A percentile compares a stretch with the other conserved stretches of the same genome.
Evolutionary conservation across 2,888 invertebrate genomes (phyloP).

Genomic region (Ophraella communa): DNA sequence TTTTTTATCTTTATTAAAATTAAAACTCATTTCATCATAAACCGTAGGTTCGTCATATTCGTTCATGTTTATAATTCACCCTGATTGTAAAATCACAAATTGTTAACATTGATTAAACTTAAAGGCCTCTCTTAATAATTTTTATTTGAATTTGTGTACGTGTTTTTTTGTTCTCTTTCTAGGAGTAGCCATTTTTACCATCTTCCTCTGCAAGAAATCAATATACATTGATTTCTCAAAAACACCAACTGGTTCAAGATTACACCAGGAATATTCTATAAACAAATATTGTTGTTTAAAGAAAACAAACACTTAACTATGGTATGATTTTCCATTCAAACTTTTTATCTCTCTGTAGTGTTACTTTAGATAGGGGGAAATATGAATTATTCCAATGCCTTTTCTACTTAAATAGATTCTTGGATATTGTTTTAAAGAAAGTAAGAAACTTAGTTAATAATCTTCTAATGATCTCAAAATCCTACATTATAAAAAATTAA

Average conservation of each 20-base stretch:
- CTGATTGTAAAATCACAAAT: not conserved
- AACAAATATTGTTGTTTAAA: not conserved
- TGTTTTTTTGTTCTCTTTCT: conserved; percentile 1
- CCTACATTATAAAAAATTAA: too few species aligned
- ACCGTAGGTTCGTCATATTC: too few species aligned
- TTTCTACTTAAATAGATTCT: too few species aligned
- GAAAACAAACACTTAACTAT: not conserved
- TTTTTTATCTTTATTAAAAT: too few species aligned
- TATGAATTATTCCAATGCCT: not conserved
- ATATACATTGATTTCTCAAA: conserved; percentile 31
- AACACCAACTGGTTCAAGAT: conserved; percentile 1
- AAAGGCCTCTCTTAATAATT: not conserved
- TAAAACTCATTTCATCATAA: too few species aligned
- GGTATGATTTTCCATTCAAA: not conserved
- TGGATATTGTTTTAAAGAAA: too few species aligned
- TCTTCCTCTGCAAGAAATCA: conserved; percentile 46
- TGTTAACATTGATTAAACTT: too few species aligned
- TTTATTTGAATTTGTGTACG: not conserved
- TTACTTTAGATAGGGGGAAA: not conserved
- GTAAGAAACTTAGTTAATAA: too few species aligned
- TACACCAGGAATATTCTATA: not conserved
- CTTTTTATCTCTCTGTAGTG: not conserved
- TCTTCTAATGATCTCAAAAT: too few species aligned
- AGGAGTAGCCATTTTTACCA: conserved; percentile 45
- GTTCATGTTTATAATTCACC: not conserved